Conservation (phyloP, 2,797 vertebrate species). For the Urophycis tenuis region DNA sequence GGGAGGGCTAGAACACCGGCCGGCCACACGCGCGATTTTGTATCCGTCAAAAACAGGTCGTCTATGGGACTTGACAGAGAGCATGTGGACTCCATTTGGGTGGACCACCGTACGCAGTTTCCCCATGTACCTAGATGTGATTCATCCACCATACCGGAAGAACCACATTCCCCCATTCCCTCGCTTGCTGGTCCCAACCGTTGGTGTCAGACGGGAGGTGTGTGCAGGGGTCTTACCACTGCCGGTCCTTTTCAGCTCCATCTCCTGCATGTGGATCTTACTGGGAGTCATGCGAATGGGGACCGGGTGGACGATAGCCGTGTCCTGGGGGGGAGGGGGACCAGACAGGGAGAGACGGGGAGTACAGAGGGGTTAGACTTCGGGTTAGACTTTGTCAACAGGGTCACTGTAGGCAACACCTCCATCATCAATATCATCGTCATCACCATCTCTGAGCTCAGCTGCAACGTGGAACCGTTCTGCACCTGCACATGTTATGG, state of each 20-base stretch:
- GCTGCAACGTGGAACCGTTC: not conserved
- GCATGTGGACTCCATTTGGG: not conserved
- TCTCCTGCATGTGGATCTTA: constrained; percentile 99
- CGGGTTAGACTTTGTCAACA: not conserved
- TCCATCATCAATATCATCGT: too few relatives aligned
- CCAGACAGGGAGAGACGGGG: not conserved
- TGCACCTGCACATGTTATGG: not conserved
- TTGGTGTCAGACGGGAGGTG: not conserved
- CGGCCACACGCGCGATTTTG: not conserved
- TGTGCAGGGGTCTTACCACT: constrained; percentile 73
- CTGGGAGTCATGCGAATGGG: constrained; percentile 99
- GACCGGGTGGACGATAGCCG: constrained; percentile 96
- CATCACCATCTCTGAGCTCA: not conserved
- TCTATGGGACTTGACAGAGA: too few relatives aligned
- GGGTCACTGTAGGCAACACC: not conserved
- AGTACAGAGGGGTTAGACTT: not conserved
- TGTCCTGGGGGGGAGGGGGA: constrained; percentile 74
- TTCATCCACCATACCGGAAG: not conserved
- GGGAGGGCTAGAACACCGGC: not conserved
- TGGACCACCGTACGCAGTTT: not conserved
- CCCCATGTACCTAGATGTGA: not conserved
- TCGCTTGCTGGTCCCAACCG: too few relatives aligned
- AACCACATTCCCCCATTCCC: not conserved
- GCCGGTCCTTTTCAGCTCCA: constrained; percentile 95
- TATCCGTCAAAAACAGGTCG: not conserved